Evolutionary conservation across 2,113 vertebrate species (phyloP), one percentile per base, ranked within the genome.

Genomic region (Macaca mulatta): DNA sequence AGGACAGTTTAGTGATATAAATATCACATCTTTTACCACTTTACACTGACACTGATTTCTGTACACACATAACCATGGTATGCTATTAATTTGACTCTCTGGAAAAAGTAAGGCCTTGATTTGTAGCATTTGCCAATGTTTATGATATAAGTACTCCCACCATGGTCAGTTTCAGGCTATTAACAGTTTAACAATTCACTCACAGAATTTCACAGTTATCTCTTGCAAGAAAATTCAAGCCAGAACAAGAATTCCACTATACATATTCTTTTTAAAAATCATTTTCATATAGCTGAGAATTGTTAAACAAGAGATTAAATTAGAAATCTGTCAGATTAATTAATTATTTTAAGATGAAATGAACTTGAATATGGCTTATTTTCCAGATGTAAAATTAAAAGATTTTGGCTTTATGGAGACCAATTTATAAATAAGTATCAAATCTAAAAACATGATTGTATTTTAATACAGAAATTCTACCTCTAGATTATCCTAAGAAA

Each of bases 371-470:
- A 89, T 52, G 3, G 5, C 48, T 93, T 96, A n/a, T 75, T 81
- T 93, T 78, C 17, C 50, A 91, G 77, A 95, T 89, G 1, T 88
- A 6, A 74, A 74, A 90, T 87, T 87, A 22, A 70, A 85, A 95
- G 6, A 16, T 12, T 48, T 74, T 67, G 20, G 22, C 6, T 55
- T 50, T 57, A 25, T 67, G 38, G 93, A 75, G 64, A 45, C n/a
- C 1, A 0, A 18, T 32, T 55, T 72, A 48, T 43, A 92, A 67
- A 80, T 57, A 88, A 57, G 9, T 20, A 61, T 45, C n/a, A 45
- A 69, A 7, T 30, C 30, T 72, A 84, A 89, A 93, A 61, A 57
- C n/a, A 38, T 70, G 22, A 16, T 90, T 43, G 17, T 61, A 38
- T 92, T 81, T 90, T 93, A 61, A 87, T 11, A 87, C 11, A 90